Base-by-base conservation (phyloP, 2,797 vertebrate species). In the Xenops minutus region DNA sequence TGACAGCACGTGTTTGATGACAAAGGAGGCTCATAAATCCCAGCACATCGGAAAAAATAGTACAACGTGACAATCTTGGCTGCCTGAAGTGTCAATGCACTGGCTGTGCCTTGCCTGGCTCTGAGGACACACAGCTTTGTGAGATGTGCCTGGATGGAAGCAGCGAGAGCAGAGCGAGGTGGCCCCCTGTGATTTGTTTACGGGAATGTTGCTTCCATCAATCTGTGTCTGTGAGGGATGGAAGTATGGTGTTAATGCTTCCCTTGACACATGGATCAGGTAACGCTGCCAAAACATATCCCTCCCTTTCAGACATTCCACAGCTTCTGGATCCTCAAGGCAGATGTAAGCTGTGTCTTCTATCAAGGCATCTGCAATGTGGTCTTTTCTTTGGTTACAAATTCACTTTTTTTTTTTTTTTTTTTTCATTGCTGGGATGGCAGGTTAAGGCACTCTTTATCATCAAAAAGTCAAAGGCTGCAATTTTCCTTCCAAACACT, bases 241-340 rank as follows among this genome's bases (percentile, higher is more conserved):
- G 66, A 73, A 79, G 43, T 18, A 19, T 54, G 72, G 89, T 85
- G 79, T 89, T 89, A 95, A 94, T 79, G 59, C 78, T 74, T 97
- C 95, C 95, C 94, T 90, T 83, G 91, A 97, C 88, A 94, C 75
- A 64, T 0, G 22, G 89, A 96, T 95, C 85, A 85, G 89, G 95
- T 89, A 92, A 91, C 2, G 0, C 12, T 85, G 89, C 78, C 96
- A 96, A 94, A 94, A 93, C 56, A 54, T 24, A 76, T 66, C 55
- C 55, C 55, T 55, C 66, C 48, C 41, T 77, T 87, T 36, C 75
- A 94, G 91, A 69, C 77, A 93, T 93, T 93, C 88, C 90, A 63
- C 64, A 91, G 92, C 91, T 96, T 90, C 94, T 95, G 95, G 80
- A 93, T 93, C 83, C 62, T 91, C 69, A 68, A 94, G 89, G 84